Evolutionary conservation across 1,140 invertebrate genomes (phyloP).

Genomic region (Drosophila pectinifera): DNA sequence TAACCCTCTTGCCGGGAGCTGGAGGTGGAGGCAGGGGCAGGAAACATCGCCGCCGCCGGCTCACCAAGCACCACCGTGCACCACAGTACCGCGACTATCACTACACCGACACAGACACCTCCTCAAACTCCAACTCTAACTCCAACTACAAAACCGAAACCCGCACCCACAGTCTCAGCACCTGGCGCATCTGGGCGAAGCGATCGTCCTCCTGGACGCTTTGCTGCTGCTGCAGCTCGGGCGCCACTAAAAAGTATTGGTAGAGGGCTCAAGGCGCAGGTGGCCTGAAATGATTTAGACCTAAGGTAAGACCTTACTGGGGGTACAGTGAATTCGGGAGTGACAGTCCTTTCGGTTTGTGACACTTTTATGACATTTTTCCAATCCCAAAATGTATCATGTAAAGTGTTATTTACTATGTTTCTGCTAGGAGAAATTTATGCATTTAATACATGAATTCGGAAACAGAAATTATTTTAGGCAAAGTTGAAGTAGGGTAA

Average conservation of each 20-base stretch:
- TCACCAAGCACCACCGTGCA: conserved; percentile 49
- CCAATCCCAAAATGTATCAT: neutral
- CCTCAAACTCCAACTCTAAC: conserved; percentile 10
- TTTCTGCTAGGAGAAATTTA: too few species aligned
- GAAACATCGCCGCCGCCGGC: conserved; percentile 27
- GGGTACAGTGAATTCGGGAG: conserved; percentile 13
- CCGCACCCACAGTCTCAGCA: conserved; percentile 28
- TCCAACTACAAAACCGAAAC: conserved; percentile 1
- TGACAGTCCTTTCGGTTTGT: neutral
- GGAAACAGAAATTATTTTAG: too few species aligned
- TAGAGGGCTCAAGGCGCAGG: conserved; percentile 49
- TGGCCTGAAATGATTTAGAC: conserved; percentile 66
- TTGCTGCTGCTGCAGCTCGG: conserved; percentile 65
- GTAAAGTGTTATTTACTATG: neutral
- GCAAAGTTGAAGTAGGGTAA: too few species aligned
- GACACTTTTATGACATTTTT: conserved; percentile 1
- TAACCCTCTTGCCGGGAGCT: conserved; percentile 70
- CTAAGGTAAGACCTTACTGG: conserved; percentile 60
- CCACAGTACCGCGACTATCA: conserved; percentile 67
- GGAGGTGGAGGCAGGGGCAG: conserved; percentile 32
- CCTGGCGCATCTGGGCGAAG: conserved; percentile 29
- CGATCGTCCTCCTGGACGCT: conserved; percentile 55
- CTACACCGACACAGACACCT: conserved; percentile 68
- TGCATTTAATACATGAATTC: too few species aligned
- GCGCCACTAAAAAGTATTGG: conserved; percentile 60